Evolutionary conservation across 2,888 invertebrate species (phyloP).

Genomic region (Eristalis intricaria): DNA sequence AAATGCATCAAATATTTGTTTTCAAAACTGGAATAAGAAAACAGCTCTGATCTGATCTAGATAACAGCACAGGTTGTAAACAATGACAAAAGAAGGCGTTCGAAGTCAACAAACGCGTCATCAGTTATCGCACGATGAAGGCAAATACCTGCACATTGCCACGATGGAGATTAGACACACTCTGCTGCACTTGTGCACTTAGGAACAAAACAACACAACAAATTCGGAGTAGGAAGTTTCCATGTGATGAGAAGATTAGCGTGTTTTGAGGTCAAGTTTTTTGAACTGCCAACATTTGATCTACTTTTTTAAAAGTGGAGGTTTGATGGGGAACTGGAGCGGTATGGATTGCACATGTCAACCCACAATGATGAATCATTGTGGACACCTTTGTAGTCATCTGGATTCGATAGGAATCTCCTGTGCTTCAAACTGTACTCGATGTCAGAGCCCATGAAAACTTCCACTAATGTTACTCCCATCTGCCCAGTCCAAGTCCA

Average conservation of each 20-base stretch:
- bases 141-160: background rate
- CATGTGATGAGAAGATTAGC: background rate
- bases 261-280: background rate
- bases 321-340: too few relatives aligned
- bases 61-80: constrained; percentile 37
- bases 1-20: constrained; percentile 53
- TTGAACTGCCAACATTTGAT: too few relatives aligned
- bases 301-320: too few relatives aligned
- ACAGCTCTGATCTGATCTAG: constrained; percentile 29
- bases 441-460: constrained; percentile 81
- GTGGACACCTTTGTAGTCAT: constrained; percentile 81
- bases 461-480: constrained; percentile 91
- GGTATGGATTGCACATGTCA: background rate
- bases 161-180: background rate
- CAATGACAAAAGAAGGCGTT: constrained; percentile 5
- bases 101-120: constrained; percentile 55
- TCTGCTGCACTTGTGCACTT: background rate
- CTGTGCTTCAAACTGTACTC: constrained; percentile 86
- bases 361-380: constrained; percentile 81
- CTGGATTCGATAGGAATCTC: constrained; percentile 87
- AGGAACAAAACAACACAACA: background rate
- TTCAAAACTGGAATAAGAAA: constrained; percentile 62
- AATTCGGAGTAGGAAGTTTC: constrained; percentile 7
- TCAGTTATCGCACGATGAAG: constrained; percentile 2
- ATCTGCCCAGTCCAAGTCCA: constrained; percentile 94